phyloP scores from a whole-genome alignment of 2,113 vertebrate genomes.

The Cryptomyrus ogoouensis region DNA sequence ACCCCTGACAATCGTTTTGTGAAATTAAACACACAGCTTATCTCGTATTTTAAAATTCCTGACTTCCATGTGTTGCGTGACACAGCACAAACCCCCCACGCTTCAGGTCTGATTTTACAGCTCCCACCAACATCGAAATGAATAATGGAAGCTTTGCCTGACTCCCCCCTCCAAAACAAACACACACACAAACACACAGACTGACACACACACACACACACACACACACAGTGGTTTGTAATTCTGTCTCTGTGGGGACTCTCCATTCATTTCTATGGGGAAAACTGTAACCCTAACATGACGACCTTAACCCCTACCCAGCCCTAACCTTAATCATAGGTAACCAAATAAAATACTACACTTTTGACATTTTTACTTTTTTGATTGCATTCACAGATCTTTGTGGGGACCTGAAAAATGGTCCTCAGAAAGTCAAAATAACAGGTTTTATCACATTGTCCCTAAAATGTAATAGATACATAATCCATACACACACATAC shows the following conservation, averaged over 20 bases:
- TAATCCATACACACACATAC: neutral
- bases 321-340: too few species aligned
- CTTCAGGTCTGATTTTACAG: neutral
- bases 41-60: neutral
- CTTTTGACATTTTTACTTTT: too few species aligned
- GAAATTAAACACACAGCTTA: neutral
- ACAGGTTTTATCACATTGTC: too few species aligned
- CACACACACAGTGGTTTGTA: neutral
- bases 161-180: neutral
- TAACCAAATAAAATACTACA: too few species aligned
- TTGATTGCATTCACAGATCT: too few species aligned
- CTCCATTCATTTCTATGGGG: neutral
- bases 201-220: neutral
- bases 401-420: too few species aligned
- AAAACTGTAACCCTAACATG: too few species aligned
- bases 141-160: neutral
- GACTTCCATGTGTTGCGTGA: neutral
- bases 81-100: neutral
- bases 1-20: neutral
- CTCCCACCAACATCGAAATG: neutral
- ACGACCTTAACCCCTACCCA: too few species aligned
- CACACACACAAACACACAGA: neutral
- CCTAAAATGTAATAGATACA: too few species aligned
- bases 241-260: neutral
- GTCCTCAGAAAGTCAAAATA: too few species aligned